Evolutionary conservation across 2,888 invertebrate genomes (phyloP).

Genomic region (Zaprionus bogoriensis): DNA sequence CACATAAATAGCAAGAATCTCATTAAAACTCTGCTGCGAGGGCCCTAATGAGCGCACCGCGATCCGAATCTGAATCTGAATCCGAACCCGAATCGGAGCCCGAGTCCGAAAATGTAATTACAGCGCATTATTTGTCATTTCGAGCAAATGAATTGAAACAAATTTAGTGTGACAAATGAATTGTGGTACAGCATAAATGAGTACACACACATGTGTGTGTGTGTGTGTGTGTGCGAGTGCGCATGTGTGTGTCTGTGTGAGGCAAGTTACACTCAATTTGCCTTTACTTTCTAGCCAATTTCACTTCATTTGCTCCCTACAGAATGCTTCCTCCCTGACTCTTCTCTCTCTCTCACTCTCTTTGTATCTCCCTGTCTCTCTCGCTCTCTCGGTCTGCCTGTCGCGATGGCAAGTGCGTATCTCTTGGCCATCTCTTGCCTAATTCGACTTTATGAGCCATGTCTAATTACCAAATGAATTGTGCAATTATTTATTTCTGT

Average conservation of each 20-base stretch:
- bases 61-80: no score
- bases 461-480: constrained; percentile 81
- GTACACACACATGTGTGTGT: neutral
- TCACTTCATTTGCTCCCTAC: constrained; percentile 66
- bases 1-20: constrained; percentile 80
- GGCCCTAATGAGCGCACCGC: constrained; percentile 49
- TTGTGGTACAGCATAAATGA: constrained; percentile 47
- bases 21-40: constrained; percentile 73
- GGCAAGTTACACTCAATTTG: constrained; percentile 66
- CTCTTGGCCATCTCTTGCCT: constrained; percentile 58
- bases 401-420: constrained; percentile 36
- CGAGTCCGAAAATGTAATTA: constrained; percentile 64
- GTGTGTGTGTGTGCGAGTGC: neutral
- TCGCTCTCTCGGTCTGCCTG: neutral
- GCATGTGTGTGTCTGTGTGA: neutral
- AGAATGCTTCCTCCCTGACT: neutral
- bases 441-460: constrained; percentile 79
- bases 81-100: constrained; percentile 5
- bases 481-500: constrained; percentile 75
- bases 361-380: constrained; percentile 3
- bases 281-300: constrained; percentile 67
- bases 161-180: constrained; percentile 82
- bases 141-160: constrained; percentile 81
- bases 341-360: constrained; percentile 1
- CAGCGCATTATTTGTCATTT: constrained; percentile 76